Conservation (phyloP, 2,797 vertebrate species). For the Heteromormyrus szaboi region DNA sequence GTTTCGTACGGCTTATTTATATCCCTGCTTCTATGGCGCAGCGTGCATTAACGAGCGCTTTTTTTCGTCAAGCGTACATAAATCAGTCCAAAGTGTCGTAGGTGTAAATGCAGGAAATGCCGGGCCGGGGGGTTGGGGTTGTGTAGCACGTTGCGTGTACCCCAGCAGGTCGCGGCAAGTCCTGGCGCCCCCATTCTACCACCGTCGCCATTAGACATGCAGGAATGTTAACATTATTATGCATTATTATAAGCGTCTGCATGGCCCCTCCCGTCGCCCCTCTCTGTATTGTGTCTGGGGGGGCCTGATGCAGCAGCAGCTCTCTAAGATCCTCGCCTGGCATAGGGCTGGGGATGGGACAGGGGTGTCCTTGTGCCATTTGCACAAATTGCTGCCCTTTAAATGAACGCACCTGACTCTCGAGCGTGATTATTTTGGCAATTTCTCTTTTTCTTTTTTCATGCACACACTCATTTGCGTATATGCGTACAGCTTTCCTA, state of each 20-base stretch:
- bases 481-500: neutral
- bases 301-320: slow-evolving; percentile 46
- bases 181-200: neutral
- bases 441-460: neutral
- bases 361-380: slow-evolving; percentile 31
- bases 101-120: neutral
- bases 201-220: slow-evolving; percentile 54
- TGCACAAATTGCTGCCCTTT: slow-evolving; percentile 40
- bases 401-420: slow-evolving; percentile 38
- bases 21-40: neutral
- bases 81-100: neutral
- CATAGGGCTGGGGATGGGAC: neutral
- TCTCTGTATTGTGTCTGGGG: slow-evolving; percentile 47
- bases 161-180: neutral
- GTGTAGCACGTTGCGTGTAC: neutral
- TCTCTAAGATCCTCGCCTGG: neutral
- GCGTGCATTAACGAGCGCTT: neutral
- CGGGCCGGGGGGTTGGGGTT: neutral
- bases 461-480: neutral
- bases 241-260: slow-evolving; percentile 59
- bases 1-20: neutral
- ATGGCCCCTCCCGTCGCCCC: slow-evolving; percentile 28
- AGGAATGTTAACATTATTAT: slow-evolving; percentile 66
- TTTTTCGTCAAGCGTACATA: neutral
- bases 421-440: neutral